Percentiles rank a stretch among this genome's conserved stretches.
Evolutionary conservation across 2,888 invertebrate genomes (phyloP).

Genomic region (Smittia sp.): DNA sequence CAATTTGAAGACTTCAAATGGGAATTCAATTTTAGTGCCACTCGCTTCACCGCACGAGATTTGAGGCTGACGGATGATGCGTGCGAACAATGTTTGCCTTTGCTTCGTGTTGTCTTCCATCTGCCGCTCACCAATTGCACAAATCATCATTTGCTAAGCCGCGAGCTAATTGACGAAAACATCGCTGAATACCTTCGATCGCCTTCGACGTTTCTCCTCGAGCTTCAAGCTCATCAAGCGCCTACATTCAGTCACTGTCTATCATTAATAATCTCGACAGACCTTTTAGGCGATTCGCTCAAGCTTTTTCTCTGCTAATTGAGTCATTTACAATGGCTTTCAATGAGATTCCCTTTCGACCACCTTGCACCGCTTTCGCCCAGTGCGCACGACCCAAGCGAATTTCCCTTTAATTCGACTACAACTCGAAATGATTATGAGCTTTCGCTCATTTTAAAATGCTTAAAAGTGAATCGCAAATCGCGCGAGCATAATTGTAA

Average conservation of each 20-base stretch:
- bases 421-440: neutral
- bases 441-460: neutral
- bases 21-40: neutral
- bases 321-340: neutral
- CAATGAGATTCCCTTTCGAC: too few relatives aligned
- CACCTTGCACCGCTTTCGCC: too few relatives aligned
- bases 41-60: too few relatives aligned
- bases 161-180: too few relatives aligned
- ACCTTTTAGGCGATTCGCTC: too few relatives aligned
- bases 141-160: too few relatives aligned
- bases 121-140: too few relatives aligned
- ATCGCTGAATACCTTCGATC: too few relatives aligned
- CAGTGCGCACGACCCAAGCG: neutral
- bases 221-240: neutral
- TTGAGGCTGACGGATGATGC: neutral
- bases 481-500: neutral
- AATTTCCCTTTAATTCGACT: slow-evolving; percentile 1
- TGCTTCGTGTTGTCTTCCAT: too few relatives aligned
- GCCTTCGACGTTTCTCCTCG: too few relatives aligned
- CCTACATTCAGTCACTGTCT: neutral
- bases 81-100: neutral
- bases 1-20: neutral
- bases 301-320: neutral
- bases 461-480: neutral
- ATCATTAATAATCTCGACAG: neutral